Base-by-base conservation (phyloP, 2,888 invertebrate species). In the Platerodrilus igneus region DNA sequence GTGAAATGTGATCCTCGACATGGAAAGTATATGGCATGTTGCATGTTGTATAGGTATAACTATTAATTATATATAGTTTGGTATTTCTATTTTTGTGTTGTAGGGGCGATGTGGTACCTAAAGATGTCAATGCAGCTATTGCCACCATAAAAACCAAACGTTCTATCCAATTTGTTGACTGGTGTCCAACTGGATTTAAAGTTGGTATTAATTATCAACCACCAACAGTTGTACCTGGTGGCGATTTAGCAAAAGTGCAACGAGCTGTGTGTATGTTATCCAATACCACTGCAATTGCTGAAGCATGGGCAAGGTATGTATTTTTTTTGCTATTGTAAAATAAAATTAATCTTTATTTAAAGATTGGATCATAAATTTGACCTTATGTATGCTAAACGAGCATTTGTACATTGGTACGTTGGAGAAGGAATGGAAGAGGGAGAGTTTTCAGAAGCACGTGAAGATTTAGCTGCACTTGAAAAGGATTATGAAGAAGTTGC, bases 201-300 rank as follows among this genome's bases (percentile, higher is more conserved):
- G 83, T 83, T 57, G 87, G 89, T 52, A 86, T 86, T 66, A 91
- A 91, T 72, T 91, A 91, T 69, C 90, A 92, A 67, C 88, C 88
- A 14, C 88, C 88, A 3, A 88, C 88, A 0, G 90, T 89, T 33
- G 91, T 93, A 1, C 93, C 93, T 0, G 90, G 91, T 10, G 92
- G 91, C 0, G 92, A 93, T 68, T 70, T 90, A 58, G 92, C 93
- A 46, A 92, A 91, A 70, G 92, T 93, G 2, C 90, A 91, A 66
- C 80, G 94, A 33, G 93, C 94, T 8, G 93, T 95, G 5, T 95
- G 95, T 76, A 95, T 95, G 94, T 71, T 95, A 66, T 91, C 91
- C 59, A 95, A 95, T 70, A 95, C 93, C 29, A 95, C 94, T 1
- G 93, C 94, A 50, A 94, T 95, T 60, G 93, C 92, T 3, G 93